These are phyloP conservation scores for Hapalemur alaotrensis DNA, from an alignment of 2,797 vertebrate genomes.

Conservation along the genomic window DNA sequence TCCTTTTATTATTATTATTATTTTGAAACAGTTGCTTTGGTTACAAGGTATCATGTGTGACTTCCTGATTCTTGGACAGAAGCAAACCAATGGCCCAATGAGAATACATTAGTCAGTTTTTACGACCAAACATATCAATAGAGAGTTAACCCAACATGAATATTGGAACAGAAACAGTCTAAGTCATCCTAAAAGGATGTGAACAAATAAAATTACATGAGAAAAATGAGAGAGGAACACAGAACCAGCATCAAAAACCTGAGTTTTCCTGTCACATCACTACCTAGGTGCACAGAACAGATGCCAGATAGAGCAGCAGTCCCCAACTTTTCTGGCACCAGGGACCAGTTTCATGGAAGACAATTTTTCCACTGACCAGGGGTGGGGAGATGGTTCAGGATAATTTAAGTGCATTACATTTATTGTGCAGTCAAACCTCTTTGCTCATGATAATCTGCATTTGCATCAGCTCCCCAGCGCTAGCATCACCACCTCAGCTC, in stretches of 20 bases:
- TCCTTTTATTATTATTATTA: not conserved
- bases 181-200: not conserved
- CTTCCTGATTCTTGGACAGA: not conserved
- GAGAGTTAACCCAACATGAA: not conserved
- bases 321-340: too few relatives aligned
- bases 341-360: too few relatives aligned
- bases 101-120: not conserved
- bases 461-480: too few relatives aligned
- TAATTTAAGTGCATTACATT: too few relatives aligned
- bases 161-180: not conserved
- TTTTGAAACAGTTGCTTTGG: not conserved
- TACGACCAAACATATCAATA: not conserved
- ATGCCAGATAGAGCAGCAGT: not conserved
- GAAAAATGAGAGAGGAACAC: not conserved
- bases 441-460: too few relatives aligned
- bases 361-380: too few relatives aligned
- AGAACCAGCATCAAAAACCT: not conserved
- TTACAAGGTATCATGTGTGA: not conserved
- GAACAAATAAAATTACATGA: not conserved
- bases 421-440: too few relatives aligned
- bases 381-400: too few relatives aligned
- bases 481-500: too few relatives aligned
- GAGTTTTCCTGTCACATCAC: rapidly evolving
- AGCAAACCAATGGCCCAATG: not conserved
- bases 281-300: not conserved